Base-by-base conservation (phyloP, 1,140 invertebrate genomes). In the Papilio helenus region DNA sequence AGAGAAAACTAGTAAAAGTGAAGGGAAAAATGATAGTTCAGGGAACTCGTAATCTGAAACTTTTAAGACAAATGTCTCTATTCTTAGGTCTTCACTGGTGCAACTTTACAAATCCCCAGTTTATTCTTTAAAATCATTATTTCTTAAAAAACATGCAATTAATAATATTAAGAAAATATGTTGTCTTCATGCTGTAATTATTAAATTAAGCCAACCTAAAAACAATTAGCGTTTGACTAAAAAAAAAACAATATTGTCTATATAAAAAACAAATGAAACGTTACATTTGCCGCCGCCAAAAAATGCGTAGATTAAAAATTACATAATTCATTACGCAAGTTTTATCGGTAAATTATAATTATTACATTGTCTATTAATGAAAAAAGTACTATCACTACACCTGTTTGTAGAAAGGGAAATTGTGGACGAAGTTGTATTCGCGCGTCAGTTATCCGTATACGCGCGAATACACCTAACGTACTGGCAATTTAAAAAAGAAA, bases 311-410 rank as follows among this genome's bases (percentile, higher is more conserved):
- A 29, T 68, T 68, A 68, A 68, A 68, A 34, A 68, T 68, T 68
- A 68, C 61, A 68, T 68, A 68, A 65, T 34, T 68, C 14, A 49
- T 74, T 74, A 49, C 72, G 72, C 42, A 74, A 74, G 42, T 42
- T 7, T n/a, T 73, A 49, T 49, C 44, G 42, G 42, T 49, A 74
- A 72, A 74, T 72, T 12, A 9, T 72, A 72, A 72, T 74, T 74
- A 74, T 74, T 46, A 23, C 72, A 74, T 74, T 74, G 72, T 74
- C 39, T 74, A 74, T 42, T 74, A 51, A 74, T 74, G 10, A 73
- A 49, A 44, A 72, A 72, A 18, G 29, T 44, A 74, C 72, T 74
- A 74, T 74, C 72, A 29, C 72, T 46, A 29, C n/a, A 72, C 72
- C 72, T 49, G 72, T 46, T 51, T 74, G 49, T 44, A 44, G 72